Evolutionary conservation across 2,797 vertebrate genomes (phyloP).

Genomic region (Acridotheres tristis): DNA sequence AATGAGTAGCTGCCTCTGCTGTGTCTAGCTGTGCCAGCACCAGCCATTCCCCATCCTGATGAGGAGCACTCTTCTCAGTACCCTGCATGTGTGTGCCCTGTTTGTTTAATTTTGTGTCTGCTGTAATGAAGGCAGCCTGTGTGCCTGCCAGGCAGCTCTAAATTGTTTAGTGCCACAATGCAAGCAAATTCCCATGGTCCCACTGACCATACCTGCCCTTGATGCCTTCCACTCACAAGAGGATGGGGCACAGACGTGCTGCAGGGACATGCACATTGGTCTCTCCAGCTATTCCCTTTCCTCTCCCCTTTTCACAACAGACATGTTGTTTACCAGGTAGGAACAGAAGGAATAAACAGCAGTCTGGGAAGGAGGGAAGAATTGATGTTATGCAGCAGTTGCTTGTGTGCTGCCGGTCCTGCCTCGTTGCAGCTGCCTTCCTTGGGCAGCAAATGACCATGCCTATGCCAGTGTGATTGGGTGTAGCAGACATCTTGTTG

Average conservation of each 20-base stretch:
- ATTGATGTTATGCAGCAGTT: not conserved
- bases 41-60: not conserved
- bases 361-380: not conserved
- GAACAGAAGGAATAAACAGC: not conserved
- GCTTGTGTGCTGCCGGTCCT: not conserved
- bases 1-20: not conserved
- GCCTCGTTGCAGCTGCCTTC: not conserved
- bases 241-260: not conserved
- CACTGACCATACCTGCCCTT: not conserved
- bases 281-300: not conserved
- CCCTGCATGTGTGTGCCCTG: not conserved
- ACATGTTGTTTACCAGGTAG: not conserved
- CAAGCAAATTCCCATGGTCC: not conserved
- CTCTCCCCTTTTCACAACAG: not conserved
- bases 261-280: fast-evolving
- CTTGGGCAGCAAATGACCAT: not conserved
- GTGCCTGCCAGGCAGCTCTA: not conserved
- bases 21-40: not conserved
- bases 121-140: not conserved
- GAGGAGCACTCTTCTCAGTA: not conserved
- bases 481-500: not conserved
- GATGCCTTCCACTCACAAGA: fast-evolving
- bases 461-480: not conserved
- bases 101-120: not conserved
- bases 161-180: not conserved